Evolutionary conservation across 2,113 vertebrate species (phyloP).

Genomic region (Stictonetta naevosa): DNA sequence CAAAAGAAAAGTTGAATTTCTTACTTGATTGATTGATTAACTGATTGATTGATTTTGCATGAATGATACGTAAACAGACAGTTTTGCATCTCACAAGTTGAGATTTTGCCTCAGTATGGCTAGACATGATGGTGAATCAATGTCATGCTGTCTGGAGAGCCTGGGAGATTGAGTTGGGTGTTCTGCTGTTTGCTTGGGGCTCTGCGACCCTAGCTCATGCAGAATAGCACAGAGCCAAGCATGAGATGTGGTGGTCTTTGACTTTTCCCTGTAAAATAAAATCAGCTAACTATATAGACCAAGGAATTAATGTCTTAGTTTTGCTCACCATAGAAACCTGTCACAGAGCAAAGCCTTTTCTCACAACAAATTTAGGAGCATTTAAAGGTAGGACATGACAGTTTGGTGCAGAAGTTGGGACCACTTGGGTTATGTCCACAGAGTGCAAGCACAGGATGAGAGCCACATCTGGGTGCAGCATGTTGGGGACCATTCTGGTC

Average conservation of each 20-base stretch:
- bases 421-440: not conserved
- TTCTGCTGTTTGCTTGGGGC: not conserved
- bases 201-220: not conserved
- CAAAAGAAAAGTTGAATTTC: not conserved
- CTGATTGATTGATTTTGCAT: not conserved
- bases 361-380: not conserved
- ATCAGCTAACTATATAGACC: not conserved
- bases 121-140: not conserved
- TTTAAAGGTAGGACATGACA: not conserved
- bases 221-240: not conserved
- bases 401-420: not conserved
- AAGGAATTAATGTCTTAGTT: not conserved
- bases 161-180: not conserved
- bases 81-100: not conserved
- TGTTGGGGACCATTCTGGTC: not conserved
- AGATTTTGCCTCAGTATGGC: not conserved
- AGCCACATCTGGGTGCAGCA: not conserved
- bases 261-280: not conserved
- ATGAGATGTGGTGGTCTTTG: not conserved
- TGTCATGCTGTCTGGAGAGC: not conserved
- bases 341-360: not conserved
- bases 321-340: not conserved
- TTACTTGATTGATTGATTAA: not conserved
- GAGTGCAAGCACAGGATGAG: not conserved
- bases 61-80: not conserved